A percentile compares a stretch with the other conserved stretches of the same genome.
Evolutionary conservation across 2,113 vertebrate species (phyloP).

Genomic region (Rattus norvegicus): GRCr8 NC_086024.1:132447501-132448000

Average conservation of each 20-base stretch:
- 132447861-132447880: rapidly evolving
- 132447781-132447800: rapidly evolving
- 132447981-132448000: rapidly evolving
- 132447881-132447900: rapidly evolving
- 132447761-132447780: neutral
- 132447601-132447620: rapidly evolving
- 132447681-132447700: rapidly evolving
- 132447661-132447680: neutral
- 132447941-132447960: too few relatives aligned
- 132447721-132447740: neutral
- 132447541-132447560: neutral
- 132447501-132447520: neutral
- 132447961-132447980: neutral
- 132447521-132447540: neutral
- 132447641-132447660: neutral
- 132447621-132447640: rapidly evolving
- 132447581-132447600: rapidly evolving
- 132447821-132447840: too few relatives aligned
- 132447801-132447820: neutral
- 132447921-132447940: rapidly evolving
- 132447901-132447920: rapidly evolving
- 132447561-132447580: neutral
- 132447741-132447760: neutral
- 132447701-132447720: neutral
- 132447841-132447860: rapidly evolving